Evolutionary conservation across 2,113 vertebrate genomes (phyloP), one percentile per base, ranked within the genome.

Genomic region (Cyprinodon variegatus): DNA sequence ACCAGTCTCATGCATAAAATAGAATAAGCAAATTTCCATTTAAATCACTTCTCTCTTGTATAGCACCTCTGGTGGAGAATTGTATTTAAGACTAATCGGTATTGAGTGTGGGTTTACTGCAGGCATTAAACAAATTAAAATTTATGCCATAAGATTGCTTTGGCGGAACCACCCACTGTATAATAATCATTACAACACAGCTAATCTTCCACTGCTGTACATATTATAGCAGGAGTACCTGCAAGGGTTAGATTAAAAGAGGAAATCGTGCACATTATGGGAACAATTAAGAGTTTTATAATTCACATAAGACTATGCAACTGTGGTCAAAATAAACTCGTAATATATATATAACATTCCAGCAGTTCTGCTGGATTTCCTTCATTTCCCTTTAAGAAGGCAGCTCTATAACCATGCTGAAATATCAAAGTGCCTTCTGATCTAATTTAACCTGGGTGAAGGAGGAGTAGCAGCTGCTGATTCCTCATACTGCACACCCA

Each of bases 91-190:
- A 57, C 74, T 84, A 86, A 91, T 91, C 86, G 86, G 87, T 86
- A 89, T 64, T 88, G 86, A 88, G 73, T 81, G 79, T n/a, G 77
- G 84, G 77, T 81, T 91, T 81, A 87, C 89, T 87, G 79, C 66
- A 29, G 87, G 89, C 87, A 83, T 86, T 88, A 86, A 86, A 89
- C 78, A 87, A 89, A 91, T 91, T 88, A 89, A 84, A 90, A 89
- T 90, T 79, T 83, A 89, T 86, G 75, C 62, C 70, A 73, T 69
- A 77, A 82, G 76, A 79, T 77, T 73, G 84, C 82, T 75, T 71
- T 57, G 64, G 65, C 67, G 75, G 82, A 86, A 66, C 81, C 77
- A 77, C 72, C 81, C 78, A 61, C 78, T 84, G 86, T 82, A 85
- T 83, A 86, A 87, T 84, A 83, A 84, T 85, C 66, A 83, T 83